Base-by-base conservation (phyloP, 1,140 invertebrate species). In the Drosophila teissieri region DNA sequence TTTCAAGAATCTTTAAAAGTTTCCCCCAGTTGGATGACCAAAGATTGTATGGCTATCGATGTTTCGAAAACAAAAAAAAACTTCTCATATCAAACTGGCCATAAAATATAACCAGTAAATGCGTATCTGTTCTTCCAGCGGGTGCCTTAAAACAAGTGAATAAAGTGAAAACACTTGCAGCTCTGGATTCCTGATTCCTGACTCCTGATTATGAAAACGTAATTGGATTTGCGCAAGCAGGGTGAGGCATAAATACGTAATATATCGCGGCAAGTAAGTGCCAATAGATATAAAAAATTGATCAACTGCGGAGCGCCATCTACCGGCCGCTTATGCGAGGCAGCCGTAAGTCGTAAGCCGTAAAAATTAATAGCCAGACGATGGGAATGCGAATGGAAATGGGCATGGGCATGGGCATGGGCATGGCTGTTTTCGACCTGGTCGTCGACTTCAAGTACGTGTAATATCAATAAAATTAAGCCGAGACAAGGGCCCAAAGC, bases 401-500 rank as follows among this genome's bases (percentile, higher is more conserved):
- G 57, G 17, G 34, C 4, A 31, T 27, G 27, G 10, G 12, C 10
- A 4, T 34, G 24, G 3, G n/a, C 14, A 27, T 34, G 37, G 24
- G 22, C 4, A 27, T 31, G 60, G 36, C 65, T 72, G 68, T 57
- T 74, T 49, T 64, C 70, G 72, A 74, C 70, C 72, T 75, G 73
- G 46, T 73, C 58, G 39, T 56, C 58, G 48, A 56, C 65, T 64
- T 79, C 70, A 86, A 88, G 82, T 89, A 76, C 56, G 83, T 82
- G 84, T 84, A 89, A 88, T 88, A 88, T 83, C 79, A 88, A 88
- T 88, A 88, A 88, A 89, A 88, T 89, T 79, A 88, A 83, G 84
- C 84, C 62, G 65, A 67, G 63, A 56, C 69, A 74, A 75, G 70
- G 52, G 73, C n/a, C 31, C 37, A 37, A 37, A 39, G 70, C 19